Evolutionary conservation across 2,113 vertebrate species (phyloP).

Genomic region (Parus major): DNA sequence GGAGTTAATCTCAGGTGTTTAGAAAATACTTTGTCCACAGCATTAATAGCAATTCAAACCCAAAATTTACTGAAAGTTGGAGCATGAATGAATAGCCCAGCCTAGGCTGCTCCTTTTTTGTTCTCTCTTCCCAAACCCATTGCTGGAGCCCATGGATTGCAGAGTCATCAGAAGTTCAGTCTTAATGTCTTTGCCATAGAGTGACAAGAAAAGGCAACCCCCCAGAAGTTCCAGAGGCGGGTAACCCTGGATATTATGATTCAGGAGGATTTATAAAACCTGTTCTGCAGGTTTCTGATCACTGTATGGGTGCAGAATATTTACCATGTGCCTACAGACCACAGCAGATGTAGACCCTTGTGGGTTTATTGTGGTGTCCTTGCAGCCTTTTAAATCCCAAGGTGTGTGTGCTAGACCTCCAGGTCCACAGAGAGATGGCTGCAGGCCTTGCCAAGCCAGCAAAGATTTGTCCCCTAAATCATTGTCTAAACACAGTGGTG

Average conservation of each 20-base stretch:
- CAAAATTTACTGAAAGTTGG: not conserved
- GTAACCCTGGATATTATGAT: not conserved
- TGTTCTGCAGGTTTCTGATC: not conserved
- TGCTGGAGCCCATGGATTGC: not conserved
- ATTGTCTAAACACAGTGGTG: not conserved
- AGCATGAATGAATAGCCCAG: not conserved
- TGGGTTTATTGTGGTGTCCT: not conserved
- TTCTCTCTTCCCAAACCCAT: not conserved
- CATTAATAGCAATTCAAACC: not conserved
- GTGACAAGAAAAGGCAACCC: not conserved
- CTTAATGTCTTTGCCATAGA: not conserved
- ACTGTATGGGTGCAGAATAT: not conserved
- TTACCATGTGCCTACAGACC: not conserved
- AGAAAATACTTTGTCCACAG: not conserved
- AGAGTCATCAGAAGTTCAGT: not conserved
- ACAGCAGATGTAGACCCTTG: not conserved
- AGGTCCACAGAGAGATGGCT: not conserved
- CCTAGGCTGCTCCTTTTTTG: not conserved
- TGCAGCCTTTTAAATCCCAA: not conserved
- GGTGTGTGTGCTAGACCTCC: not conserved
- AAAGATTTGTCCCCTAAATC: not conserved
- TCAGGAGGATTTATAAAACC: not conserved
- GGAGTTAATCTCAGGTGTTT: not conserved
- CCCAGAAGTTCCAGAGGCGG: not conserved
- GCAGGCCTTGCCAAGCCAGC: not conserved